These are phyloP conservation scores for Thumatha senex DNA, from an alignment of 2,888 invertebrate species.

Conservation along the genomic window DNA sequence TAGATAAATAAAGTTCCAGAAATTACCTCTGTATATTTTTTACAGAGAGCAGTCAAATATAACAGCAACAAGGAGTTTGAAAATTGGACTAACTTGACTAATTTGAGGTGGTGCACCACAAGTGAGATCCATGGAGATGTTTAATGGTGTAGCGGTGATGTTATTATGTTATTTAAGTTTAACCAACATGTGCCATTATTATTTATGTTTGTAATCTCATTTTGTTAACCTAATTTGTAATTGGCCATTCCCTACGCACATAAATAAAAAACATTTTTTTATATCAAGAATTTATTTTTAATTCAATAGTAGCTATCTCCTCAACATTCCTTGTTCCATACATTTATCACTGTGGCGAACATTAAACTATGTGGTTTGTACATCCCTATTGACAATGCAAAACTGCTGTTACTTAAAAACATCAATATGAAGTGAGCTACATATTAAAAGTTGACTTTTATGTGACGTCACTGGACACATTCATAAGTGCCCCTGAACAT, in stretches of 20 bases:
- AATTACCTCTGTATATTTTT: too few species aligned
- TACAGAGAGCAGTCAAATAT: slow-evolving; percentile 76
- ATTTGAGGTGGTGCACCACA: slow-evolving; percentile 22
- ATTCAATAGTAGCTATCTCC: slow-evolving; percentile 60
- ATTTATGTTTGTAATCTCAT: slow-evolving; percentile 49
- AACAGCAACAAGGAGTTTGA: slow-evolving; percentile 31
- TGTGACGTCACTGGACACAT: slow-evolving; percentile 16
- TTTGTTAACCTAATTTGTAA: slow-evolving; percentile 49
- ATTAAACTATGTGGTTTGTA: slow-evolving; percentile 47
- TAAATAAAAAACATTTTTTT: slow-evolving; percentile 53
- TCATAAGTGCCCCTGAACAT: slow-evolving; percentile 14
- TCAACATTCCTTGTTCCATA: slow-evolving; percentile 55
- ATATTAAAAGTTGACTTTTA: slow-evolving; percentile 15
- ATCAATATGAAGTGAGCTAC: slow-evolving; percentile 30
- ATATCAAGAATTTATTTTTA: slow-evolving; percentile 72
- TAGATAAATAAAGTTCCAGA: too few species aligned
- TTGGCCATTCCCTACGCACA: slow-evolving; percentile 1
- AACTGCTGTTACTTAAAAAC: slow-evolving; percentile 34
- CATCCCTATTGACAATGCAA: slow-evolving; percentile 36
- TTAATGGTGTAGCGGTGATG: slow-evolving; percentile 37
- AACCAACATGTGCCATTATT: slow-evolving; percentile 66
- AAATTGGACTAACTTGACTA: slow-evolving; percentile 28
- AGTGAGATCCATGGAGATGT: slow-evolving; percentile 45
- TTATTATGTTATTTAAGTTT: slow-evolving; percentile 42
- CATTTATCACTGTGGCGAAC: slow-evolving; percentile 53